Evolutionary conservation across 2,113 vertebrate species (phyloP), one percentile per base, ranked within the genome.

Genomic region (Cromileptes altivelis): DNA sequence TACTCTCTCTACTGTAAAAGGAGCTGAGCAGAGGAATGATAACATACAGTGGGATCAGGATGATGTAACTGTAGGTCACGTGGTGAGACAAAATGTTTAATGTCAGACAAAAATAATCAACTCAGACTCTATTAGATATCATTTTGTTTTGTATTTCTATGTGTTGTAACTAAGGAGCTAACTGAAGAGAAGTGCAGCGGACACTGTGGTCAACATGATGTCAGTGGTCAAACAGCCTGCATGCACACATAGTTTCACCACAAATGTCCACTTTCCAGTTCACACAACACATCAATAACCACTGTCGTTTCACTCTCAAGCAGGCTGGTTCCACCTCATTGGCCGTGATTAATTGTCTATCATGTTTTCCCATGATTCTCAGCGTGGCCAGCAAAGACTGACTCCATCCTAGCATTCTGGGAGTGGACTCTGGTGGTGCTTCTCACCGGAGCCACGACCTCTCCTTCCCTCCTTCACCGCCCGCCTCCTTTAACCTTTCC

Each of bases 271-370:
- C 40, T 56, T 61, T 80, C 70, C 68, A 27, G 57, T 81, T 55
- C 75, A 64, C n/a, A 80, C 75, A 79, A 49, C 80, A 76, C 88
- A 85, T 90, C 90, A 88, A 90, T 91, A 94, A 91, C 23, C 62
- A 82, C 81, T 56, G 81, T 87, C 78, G 67, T 78, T n/a, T 72
- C 78, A 0, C 57, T 85, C 70, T 88, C 70, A 73, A 69, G 79
- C 87, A 84, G 86, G 71, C 91, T 62, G 0, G 93, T 92, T 91
- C 91, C 92, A 93, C 95, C 90, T 96, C 94, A 94, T 92, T 95
- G 94, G 91, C 75, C 85, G 79, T 96, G 92, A 96, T 95, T 96
- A 93, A 95, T 89, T 85, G 88, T 55, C 90, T 0, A 57, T 81
- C 80, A 81, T 81, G 87, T 61, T 94, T 94, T 91, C 92, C 91